Evolutionary conservation across 1,140 invertebrate species (phyloP).

Genomic region (Stratiolaelaps scimitus): DNA sequence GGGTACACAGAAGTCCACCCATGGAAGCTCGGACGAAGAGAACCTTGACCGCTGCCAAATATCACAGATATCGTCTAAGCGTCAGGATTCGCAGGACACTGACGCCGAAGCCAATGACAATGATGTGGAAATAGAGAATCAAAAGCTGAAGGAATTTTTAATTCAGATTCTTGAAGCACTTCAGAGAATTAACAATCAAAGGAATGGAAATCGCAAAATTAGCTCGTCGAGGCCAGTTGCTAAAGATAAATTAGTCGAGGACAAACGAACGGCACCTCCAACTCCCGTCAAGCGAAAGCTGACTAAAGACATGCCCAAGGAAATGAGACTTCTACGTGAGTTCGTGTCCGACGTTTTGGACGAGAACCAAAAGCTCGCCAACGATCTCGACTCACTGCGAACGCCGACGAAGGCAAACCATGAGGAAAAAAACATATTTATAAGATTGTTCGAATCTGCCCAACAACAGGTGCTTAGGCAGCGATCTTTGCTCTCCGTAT

Average conservation of each 20-base stretch:
- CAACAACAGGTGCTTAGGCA: constrained; percentile 9
- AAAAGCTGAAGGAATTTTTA: constrained; percentile 15
- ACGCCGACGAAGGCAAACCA: background rate
- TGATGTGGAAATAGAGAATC: constrained; percentile 5
- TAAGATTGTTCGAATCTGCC: constrained; percentile 7
- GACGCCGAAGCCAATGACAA: background rate
- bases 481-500: background rate
- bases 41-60: constrained; percentile 6
- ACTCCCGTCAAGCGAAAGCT: too few relatives aligned
- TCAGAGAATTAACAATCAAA: constrained; percentile 3
- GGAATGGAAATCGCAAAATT: background rate
- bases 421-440: background rate
- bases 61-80: background rate
- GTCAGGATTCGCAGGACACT: background rate
- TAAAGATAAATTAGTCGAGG: background rate
- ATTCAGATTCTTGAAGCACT: constrained; percentile 2
- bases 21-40: background rate
- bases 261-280: background rate
- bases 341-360: constrained; percentile 5
- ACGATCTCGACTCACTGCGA: background rate
- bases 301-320: background rate
- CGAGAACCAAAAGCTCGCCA: background rate
- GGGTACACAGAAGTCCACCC: background rate
- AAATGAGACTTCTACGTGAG: background rate
- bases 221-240: background rate